These are phyloP conservation scores for Acanthopleura granulata DNA, from an alignment of 2,888 invertebrate species.

Conservation along the genomic window DNA sequence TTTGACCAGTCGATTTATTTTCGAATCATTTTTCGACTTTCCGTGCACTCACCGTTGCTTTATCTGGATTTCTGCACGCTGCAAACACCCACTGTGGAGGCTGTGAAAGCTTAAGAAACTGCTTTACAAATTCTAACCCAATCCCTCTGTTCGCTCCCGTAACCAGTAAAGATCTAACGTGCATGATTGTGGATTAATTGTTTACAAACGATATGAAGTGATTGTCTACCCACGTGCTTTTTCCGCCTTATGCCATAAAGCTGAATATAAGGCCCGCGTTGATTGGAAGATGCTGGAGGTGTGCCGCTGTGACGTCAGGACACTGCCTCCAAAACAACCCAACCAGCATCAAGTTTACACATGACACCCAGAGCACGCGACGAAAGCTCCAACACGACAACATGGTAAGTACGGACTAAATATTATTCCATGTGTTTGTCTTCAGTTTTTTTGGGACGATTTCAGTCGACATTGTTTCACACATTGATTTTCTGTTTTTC, in stretches of 20 bases:
- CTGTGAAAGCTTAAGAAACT: conserved; percentile 31
- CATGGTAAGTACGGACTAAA: neutral
- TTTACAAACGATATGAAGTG: too few relatives aligned
- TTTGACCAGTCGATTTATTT: too few relatives aligned
- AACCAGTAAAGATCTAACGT: conserved; percentile 74
- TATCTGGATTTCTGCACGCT: conserved; percentile 42
- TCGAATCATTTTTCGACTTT: too few relatives aligned
- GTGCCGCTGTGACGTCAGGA: conserved; percentile 1
- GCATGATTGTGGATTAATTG: neutral
- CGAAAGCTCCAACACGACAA: conserved; percentile 9
- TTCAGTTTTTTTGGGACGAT: neutral
- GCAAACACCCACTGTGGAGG: conserved; percentile 46
- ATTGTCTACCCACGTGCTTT: too few relatives aligned
- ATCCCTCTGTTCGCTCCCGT: conserved; percentile 93
- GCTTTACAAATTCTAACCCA: conserved; percentile 86
- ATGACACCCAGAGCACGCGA: neutral
- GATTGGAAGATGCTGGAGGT: neutral
- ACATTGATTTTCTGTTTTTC: conserved; percentile 8
- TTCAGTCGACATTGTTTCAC: neutral
- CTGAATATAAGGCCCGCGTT: neutral
- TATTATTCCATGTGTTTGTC: neutral
- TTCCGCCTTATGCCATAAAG: too few relatives aligned
- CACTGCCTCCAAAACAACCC: conserved; percentile 12
- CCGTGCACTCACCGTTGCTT: conserved; percentile 32
- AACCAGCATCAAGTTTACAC: neutral